Percentiles rank a stretch among this genome's conserved stretches.
These are phyloP conservation scores for Coreius guichenoti DNA, from an alignment of 2,797 vertebrate genomes.

Conservation along the genomic window DNA sequence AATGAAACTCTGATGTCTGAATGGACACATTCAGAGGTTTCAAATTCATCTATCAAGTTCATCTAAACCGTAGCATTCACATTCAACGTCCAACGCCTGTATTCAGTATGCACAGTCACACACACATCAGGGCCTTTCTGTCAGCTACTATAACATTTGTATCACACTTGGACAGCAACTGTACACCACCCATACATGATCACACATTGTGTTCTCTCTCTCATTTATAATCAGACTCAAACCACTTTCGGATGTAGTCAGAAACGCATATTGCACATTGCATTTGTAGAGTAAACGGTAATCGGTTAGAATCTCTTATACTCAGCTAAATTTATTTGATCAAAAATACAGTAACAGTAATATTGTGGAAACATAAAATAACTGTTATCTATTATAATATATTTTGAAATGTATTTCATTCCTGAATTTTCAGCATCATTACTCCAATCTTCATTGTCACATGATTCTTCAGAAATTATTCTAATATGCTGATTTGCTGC, in stretches of 20 bases:
- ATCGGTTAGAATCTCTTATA: not conserved
- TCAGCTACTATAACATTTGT: slow-evolving; percentile 54
- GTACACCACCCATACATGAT: slow-evolving; percentile 26
- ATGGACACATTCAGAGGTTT: not conserved
- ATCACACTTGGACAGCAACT: slow-evolving; percentile 38
- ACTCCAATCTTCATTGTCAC: too few species aligned
- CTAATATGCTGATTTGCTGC: too few species aligned
- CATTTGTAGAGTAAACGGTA: not conserved
- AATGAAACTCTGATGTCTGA: not conserved
- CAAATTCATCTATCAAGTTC: not conserved
- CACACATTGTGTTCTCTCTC: slow-evolving; percentile 11
- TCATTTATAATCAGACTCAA: not conserved
- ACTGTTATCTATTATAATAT: too few species aligned
- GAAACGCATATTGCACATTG: not conserved
- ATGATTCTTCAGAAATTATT: too few species aligned
- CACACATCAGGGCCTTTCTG: slow-evolving; percentile 50
- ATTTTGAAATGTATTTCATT: too few species aligned
- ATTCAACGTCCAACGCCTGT: not conserved
- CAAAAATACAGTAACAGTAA: not conserved
- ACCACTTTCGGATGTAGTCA: not conserved
- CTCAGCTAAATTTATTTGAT: not conserved
- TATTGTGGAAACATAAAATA: not conserved
- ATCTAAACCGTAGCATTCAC: not conserved
- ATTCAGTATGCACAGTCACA: slow-evolving; percentile 8
- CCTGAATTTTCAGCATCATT: too few species aligned